Evolutionary conservation across 2,113 vertebrate species (phyloP).

Genomic region (Ardeotis arabs): DNA sequence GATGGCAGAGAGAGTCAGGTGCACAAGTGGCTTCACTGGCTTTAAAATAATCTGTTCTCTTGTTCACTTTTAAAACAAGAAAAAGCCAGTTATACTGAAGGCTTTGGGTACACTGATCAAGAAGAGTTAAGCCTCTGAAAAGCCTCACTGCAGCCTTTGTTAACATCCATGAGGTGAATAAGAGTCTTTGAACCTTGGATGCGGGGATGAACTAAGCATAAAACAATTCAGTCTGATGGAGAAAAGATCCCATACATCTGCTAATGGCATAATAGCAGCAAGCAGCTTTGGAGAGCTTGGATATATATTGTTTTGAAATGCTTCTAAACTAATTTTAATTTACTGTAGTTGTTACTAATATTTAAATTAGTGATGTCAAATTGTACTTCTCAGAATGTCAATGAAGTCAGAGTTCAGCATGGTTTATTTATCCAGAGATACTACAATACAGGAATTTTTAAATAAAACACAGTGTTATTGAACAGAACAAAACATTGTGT

Average conservation of each 20-base stretch:
- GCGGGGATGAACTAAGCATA: background rate
- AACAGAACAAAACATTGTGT: background rate
- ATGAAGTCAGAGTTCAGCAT: background rate
- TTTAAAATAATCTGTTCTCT: background rate
- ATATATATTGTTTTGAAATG: background rate
- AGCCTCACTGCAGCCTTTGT: background rate
- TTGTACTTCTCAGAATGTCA: background rate
- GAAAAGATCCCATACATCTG: background rate
- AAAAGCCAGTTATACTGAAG: background rate
- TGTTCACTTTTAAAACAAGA: background rate
- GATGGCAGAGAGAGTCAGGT: fast-evolving
- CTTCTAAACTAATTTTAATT: background rate
- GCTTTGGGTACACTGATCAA: background rate
- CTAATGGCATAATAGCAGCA: background rate
- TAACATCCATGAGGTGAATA: fast-evolving
- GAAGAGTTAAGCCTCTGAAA: background rate
- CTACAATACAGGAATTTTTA: background rate
- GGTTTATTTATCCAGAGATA: background rate
- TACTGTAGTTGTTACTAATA: background rate
- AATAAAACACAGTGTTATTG: background rate
- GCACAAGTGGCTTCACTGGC: background rate
- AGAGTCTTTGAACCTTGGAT: background rate
- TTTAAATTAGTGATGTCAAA: background rate
- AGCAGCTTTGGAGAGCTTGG: background rate
- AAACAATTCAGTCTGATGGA: background rate